A percentile compares a stretch with the other conserved stretches of the same genome.
Evolutionary conservation across 2,113 vertebrate species (phyloP).

Genomic region (Mastomys coucha): DNA sequence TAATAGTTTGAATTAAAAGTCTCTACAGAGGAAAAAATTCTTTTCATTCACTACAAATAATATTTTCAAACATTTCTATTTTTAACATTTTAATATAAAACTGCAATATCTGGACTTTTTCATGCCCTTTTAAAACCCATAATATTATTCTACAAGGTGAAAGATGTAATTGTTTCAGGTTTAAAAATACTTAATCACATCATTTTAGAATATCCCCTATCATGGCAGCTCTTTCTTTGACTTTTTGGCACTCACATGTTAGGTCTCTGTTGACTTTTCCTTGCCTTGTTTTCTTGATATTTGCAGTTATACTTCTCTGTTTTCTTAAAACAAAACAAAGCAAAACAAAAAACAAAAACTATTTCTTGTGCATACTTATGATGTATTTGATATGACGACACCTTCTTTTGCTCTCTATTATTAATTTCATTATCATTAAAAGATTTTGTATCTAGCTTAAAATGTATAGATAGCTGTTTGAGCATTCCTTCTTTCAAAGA

Average conservation of each 20-base stretch:
- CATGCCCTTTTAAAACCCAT: not conserved
- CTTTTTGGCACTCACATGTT: not conserved
- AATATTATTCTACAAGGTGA: not conserved
- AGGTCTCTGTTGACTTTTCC: rapidly evolving
- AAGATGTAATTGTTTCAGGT: not conserved
- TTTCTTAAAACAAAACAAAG: not conserved
- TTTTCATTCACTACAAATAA: not conserved
- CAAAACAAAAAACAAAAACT: not conserved
- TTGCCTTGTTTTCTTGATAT: rapidly evolving
- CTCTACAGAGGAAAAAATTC: rapidly evolving
- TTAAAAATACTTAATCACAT: not conserved
- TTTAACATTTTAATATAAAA: not conserved
- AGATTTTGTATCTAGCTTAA: not conserved
- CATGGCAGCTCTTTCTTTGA: not conserved
- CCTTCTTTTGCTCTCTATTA: not conserved
- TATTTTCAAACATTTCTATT: not conserved
- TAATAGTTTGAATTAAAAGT: not conserved
- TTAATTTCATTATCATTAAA: not conserved
- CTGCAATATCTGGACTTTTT: not conserved
- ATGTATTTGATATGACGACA: rapidly evolving
- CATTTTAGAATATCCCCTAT: not conserved
- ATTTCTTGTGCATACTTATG: not conserved
- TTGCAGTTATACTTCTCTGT: rapidly evolving
- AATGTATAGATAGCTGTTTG: not conserved
- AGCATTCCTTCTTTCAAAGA: not conserved